Conservation (phyloP, 2,797 vertebrate species). For the Peromyscus eremicus region DNA sequence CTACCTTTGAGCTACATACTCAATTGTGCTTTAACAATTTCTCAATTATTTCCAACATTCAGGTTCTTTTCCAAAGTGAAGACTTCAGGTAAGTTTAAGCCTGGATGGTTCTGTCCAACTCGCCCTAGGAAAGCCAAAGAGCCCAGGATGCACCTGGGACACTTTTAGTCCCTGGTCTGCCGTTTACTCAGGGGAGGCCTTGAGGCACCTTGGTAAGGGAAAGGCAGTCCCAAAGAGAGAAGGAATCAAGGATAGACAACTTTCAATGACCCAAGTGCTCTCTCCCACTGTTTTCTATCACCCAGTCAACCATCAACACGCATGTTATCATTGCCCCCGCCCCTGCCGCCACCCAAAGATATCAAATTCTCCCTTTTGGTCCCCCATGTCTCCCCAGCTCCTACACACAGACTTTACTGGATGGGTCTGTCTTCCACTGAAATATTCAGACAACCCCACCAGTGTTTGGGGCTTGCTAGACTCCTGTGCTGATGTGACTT, state of each 20-base stretch:
- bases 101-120: not conserved
- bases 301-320: fast-evolving
- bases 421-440: not conserved
- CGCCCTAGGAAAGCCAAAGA: not conserved
- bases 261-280: not conserved
- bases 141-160: too few relatives aligned
- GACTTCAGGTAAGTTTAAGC: not conserved
- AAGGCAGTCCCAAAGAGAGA: not conserved
- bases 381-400: not conserved
- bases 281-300: not conserved
- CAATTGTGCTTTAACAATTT: not conserved
- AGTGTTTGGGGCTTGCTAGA: not conserved
- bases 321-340: not conserved
- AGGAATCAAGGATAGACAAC: not conserved
- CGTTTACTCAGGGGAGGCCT: not conserved
- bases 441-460: too few relatives aligned
- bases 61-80: not conserved
- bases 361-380: not conserved
- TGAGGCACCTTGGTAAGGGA: not conserved
- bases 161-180: not conserved
- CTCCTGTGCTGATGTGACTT: too few relatives aligned
- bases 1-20: too few relatives aligned
- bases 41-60: not conserved
- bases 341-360: too few relatives aligned
- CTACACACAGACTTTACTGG: not conserved